Evolutionary conservation across 2,888 invertebrate species (phyloP).

Genomic region (Iselma pallidipennis): DNA sequence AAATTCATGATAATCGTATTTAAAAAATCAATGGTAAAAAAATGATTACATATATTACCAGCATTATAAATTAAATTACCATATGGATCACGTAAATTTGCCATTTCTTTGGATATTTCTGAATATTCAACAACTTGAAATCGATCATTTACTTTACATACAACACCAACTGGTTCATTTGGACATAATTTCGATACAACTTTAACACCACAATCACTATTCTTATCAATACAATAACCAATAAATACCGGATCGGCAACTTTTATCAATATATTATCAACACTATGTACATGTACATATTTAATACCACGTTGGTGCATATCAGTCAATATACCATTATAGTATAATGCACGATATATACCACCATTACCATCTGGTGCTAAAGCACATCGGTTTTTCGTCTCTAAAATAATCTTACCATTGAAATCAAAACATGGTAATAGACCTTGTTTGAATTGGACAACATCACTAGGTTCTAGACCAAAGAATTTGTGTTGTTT

Average conservation of each 20-base stretch:
- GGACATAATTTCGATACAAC: slow-evolving; percentile 90
- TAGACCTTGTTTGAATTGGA: slow-evolving; percentile 89
- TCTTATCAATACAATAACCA: slow-evolving; percentile 86
- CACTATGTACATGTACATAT: slow-evolving; percentile 94
- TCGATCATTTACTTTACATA: slow-evolving; percentile 85
- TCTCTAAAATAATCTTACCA: slow-evolving; percentile 89
- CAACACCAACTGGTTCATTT: slow-evolving; percentile 91
- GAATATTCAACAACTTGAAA: slow-evolving; percentile 96
- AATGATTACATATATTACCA: slow-evolving; percentile 98
- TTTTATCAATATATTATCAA: slow-evolving; percentile 97
- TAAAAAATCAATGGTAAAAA: slow-evolving; percentile 88
- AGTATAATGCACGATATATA: slow-evolving; percentile 76
- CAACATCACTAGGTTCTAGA: slow-evolving; percentile 76
- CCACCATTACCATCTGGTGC: slow-evolving; percentile 94
- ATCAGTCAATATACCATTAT: slow-evolving; percentile 77
- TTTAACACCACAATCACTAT: slow-evolving; percentile 94
- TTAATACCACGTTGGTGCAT: slow-evolving; percentile 78
- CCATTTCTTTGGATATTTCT: slow-evolving; percentile 84
- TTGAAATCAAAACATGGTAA: slow-evolving; percentile 92
- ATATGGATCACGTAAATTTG: slow-evolving; percentile 74
- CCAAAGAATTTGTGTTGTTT: slow-evolving; percentile 83
- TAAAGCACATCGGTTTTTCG: slow-evolving; percentile 76
- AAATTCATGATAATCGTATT: slow-evolving; percentile 69
- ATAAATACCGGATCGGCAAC: slow-evolving; percentile 97
- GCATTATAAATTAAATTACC: slow-evolving; percentile 87